Conservation (phyloP, 2,888 invertebrate genomes). For the Eupithecia abbreviata region DNA sequence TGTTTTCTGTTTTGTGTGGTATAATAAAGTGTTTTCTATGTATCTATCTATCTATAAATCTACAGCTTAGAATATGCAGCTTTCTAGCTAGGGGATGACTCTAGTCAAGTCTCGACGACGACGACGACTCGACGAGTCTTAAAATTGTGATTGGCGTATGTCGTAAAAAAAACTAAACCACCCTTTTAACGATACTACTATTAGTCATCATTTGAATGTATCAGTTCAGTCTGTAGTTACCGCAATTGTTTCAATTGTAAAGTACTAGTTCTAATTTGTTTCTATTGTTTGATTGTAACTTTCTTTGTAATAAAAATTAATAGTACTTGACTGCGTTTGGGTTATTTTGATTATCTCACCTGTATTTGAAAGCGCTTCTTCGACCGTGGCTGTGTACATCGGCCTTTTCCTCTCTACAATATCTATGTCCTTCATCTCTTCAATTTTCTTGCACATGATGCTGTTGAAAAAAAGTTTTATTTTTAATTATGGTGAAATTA, state of each 20-base stretch:
- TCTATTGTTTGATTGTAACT: too few species aligned
- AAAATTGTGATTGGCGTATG: background rate
- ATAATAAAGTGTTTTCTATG: too few species aligned
- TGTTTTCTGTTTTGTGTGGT: too few species aligned
- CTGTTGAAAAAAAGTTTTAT: slow-evolving; percentile 24
- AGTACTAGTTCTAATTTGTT: too few species aligned
- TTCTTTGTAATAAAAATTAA: too few species aligned
- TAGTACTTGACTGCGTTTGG: background rate
- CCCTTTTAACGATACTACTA: background rate
- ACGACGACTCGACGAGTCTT: too few species aligned
- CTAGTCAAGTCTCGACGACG: background rate
- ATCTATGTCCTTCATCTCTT: slow-evolving; percentile 49
- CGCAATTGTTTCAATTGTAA: too few species aligned
- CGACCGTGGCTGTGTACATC: slow-evolving; percentile 58
- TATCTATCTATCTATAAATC: background rate
- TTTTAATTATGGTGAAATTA: background rate
- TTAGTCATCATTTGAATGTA: background rate
- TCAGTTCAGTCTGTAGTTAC: background rate
- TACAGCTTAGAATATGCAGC: background rate
- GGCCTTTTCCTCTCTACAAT: slow-evolving; percentile 57
- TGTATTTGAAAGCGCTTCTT: slow-evolving; percentile 70
- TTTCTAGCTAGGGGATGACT: background rate
- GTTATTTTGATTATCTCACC: slow-evolving; percentile 52
- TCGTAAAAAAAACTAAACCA: background rate
- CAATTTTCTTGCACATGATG: slow-evolving; percentile 55